Evolutionary conservation across 1,140 invertebrate genomes (phyloP), one percentile per base, ranked within the genome.

Genomic region (Drosophila quadrilineata): DNA sequence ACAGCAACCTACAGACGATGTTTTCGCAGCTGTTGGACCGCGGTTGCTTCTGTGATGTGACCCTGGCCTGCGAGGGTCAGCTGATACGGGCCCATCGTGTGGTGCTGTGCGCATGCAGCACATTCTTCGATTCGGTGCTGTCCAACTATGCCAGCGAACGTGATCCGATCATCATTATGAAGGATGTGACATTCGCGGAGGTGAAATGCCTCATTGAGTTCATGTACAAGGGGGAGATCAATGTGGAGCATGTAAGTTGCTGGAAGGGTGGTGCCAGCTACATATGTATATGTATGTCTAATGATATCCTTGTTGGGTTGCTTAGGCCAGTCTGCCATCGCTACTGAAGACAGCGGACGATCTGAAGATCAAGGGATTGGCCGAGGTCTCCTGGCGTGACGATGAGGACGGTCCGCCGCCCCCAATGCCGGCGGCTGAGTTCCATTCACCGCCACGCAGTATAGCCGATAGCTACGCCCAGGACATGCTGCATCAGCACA

Each of bases 151-250:
- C 96, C 90, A 90, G 68, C 36, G 95, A 96, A 90, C 95, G 95
- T 75, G 94, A 96, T 90, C 95, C 95, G 41, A 95, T 96, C 66
- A 93, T 96, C 45, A 95, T 96, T 66, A 93, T 96, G 91, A 95
- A 95, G 90, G 95, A 96, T 90, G 94, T 95, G 52, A 95, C 94
- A 90, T 96, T 94, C 90, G 92, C 93, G 58, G 95, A 96, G 91
- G 94, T 96, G 65, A 95, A 95, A 91, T 95, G 94, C 38, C 92
- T 98, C 46, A 95, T 98, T 49, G 95, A 97, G 87, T 98, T 98
- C 89, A 98, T 98, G 96, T 98, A 98, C 90, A 96, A 96, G 89
- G 97, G 97, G 70, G 96, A 98, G 92, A 97, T 98, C 86, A 97
- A 97, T 91, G 96, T 98, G 62, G 95, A 96, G 89, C 96, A 82